Percentiles rank a stretch among this genome's conserved stretches.
Evolutionary conservation across 1,140 invertebrate genomes (phyloP).

Genomic region (Drosophila virilis): DNA sequence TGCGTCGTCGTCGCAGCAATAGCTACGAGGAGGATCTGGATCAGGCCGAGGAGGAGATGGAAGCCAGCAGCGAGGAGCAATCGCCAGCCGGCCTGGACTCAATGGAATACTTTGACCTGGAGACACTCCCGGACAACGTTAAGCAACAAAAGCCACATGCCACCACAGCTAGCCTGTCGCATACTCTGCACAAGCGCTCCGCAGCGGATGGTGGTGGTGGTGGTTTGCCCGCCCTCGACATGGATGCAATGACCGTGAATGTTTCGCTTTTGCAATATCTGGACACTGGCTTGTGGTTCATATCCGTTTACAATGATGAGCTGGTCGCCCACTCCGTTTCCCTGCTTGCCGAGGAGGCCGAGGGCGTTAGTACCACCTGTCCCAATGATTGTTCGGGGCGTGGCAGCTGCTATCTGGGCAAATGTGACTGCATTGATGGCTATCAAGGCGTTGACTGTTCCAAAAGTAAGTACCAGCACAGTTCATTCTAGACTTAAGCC

Average conservation of each 20-base stretch:
- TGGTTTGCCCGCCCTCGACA: slow-evolving; percentile 82
- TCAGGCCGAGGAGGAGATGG: slow-evolving; percentile 10
- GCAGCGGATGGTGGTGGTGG: slow-evolving; percentile 61
- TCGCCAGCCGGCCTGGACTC: slow-evolving; percentile 35
- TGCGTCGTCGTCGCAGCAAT: slow-evolving; percentile 44
- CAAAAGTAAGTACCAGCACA: slow-evolving; percentile 89
- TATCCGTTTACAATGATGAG: slow-evolving; percentile 98
- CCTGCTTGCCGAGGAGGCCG: slow-evolving; percentile 92
- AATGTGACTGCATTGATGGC: slow-evolving; percentile 97
- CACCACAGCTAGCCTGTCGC: background rate
- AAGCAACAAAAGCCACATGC: slow-evolving; percentile 50
- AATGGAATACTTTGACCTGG: slow-evolving; percentile 64
- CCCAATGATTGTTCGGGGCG: slow-evolving; percentile 97
- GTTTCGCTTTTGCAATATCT: slow-evolving; percentile 94
- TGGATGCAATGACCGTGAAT: slow-evolving; percentile 91
- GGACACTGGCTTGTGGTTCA: slow-evolving; percentile 97
- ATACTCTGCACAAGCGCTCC: slow-evolving; percentile 64
- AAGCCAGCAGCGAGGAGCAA: slow-evolving; percentile 33
- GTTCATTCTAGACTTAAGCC: background rate
- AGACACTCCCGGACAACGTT: slow-evolving; percentile 59
- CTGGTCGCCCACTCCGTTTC: slow-evolving; percentile 92
- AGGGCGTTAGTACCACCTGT: slow-evolving; percentile 94
- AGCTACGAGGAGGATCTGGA: slow-evolving; percentile 54
- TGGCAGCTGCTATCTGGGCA: slow-evolving; percentile 97
- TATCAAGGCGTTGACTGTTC: slow-evolving; percentile 96